Evolutionary conservation across 2,113 vertebrate species (phyloP).

Genomic region (Rhipidura dahli): DNA sequence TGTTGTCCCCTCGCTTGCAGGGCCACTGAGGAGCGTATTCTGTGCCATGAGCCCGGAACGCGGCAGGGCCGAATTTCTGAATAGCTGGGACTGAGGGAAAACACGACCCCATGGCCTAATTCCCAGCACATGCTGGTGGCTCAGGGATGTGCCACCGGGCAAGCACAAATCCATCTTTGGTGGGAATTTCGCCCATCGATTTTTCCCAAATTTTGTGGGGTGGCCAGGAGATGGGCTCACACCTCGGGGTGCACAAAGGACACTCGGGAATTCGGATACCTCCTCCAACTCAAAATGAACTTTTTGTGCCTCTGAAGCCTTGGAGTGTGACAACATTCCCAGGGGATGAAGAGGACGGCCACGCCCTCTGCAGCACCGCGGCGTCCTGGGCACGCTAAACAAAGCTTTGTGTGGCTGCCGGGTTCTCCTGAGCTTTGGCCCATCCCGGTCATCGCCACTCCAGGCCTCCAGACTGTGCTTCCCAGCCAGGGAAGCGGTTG

Average conservation of each 20-base stretch:
- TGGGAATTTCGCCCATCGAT: background rate
- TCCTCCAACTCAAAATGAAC: background rate
- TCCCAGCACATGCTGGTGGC: background rate
- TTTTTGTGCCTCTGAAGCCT: background rate
- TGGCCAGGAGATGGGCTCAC: background rate
- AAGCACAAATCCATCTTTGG: background rate
- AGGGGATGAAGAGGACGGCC: background rate
- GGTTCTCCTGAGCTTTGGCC: background rate
- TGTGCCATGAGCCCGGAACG: background rate
- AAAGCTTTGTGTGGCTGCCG: accelerated
- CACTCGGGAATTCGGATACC: accelerated
- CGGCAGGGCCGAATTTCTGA: slow-evolving; percentile 6
- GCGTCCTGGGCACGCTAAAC: background rate
- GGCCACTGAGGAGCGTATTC: background rate
- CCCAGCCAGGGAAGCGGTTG: background rate
- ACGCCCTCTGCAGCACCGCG: accelerated
- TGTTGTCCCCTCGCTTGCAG: background rate
- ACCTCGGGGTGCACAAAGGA: background rate
- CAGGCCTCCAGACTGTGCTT: background rate
- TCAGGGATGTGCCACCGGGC: background rate
- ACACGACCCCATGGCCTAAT: background rate
- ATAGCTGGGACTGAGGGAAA: slow-evolving; percentile 36
- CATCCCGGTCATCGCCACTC: background rate
- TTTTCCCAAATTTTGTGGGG: background rate
- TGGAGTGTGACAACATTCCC: background rate